These are phyloP conservation scores for Cephus runcator DNA, from an alignment of 2,888 invertebrate species.

Conservation along the genomic window DNA sequence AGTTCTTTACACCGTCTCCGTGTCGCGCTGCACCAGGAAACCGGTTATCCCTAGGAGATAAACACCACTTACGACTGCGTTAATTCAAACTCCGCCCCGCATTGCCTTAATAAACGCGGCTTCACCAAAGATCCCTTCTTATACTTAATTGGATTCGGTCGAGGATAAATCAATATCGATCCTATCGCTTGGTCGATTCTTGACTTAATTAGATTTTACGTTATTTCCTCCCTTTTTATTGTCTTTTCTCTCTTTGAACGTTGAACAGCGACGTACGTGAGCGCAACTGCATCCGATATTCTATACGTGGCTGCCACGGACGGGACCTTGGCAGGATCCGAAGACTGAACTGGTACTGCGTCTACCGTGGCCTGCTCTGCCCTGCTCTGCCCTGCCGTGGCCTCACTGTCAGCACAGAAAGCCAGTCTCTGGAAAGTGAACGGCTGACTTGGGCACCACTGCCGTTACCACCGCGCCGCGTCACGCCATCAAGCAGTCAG, in stretches of 20 bases:
- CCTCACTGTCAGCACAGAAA: neutral
- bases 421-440: constrained; percentile 4
- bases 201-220: neutral
- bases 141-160: neutral
- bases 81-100: neutral
- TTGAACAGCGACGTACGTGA: neutral
- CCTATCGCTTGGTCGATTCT: neutral
- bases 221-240: neutral
- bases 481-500: neutral
- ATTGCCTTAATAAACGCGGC: neutral
- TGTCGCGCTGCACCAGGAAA: neutral
- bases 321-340: neutral
- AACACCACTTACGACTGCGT: neutral
- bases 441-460: constrained; percentile 9
- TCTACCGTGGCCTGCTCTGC: neutral
- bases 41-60: neutral
- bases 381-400: neutral
- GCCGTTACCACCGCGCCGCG: constrained; percentile 7
- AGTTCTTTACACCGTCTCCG: neutral
- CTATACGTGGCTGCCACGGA: neutral
- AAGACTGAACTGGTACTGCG: neutral
- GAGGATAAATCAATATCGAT: neutral
- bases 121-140: too few species aligned
- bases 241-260: neutral
- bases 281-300: neutral